Evolutionary conservation across 2,797 vertebrate species (phyloP).

Genomic region (Spinibarbus caldwelli): DNA sequence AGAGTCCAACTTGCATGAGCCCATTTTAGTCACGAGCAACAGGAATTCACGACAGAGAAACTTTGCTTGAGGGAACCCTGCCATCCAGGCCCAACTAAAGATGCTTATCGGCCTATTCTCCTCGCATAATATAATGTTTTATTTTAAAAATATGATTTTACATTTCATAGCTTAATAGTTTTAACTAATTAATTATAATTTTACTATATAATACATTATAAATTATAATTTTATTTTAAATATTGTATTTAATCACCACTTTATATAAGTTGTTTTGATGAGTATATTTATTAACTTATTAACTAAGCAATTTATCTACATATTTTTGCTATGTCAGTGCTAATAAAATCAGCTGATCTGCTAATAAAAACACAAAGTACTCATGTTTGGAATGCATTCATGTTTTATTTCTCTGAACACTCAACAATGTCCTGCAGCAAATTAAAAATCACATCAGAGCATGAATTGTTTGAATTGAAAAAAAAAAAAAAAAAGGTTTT

Average conservation of each 20-base stretch:
- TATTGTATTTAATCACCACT: neutral
- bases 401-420: conserved; percentile 23
- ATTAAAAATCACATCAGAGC: conserved; percentile 12
- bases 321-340: neutral
- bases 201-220: neutral
- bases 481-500: neutral
- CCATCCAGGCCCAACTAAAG: neutral
- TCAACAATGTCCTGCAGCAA: neutral
- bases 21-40: conserved; percentile 20
- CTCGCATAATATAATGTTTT: no score
- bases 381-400: conserved; percentile 5
- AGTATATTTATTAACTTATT: neutral
- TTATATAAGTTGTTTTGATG: neutral
- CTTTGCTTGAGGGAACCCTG: neutral
- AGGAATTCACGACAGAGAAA: neutral
- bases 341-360: neutral
- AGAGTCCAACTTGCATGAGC: neutral
- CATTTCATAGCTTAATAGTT: neutral
- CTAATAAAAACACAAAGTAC: neutral
- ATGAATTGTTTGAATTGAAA: conserved; percentile 28
- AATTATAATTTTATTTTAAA: neutral
- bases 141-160: neutral
- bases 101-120: neutral
- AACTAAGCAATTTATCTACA: neutral
- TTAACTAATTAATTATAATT: no score